Conservation (phyloP, 2,888 invertebrate genomes). For the Drosophila dives region DNA sequence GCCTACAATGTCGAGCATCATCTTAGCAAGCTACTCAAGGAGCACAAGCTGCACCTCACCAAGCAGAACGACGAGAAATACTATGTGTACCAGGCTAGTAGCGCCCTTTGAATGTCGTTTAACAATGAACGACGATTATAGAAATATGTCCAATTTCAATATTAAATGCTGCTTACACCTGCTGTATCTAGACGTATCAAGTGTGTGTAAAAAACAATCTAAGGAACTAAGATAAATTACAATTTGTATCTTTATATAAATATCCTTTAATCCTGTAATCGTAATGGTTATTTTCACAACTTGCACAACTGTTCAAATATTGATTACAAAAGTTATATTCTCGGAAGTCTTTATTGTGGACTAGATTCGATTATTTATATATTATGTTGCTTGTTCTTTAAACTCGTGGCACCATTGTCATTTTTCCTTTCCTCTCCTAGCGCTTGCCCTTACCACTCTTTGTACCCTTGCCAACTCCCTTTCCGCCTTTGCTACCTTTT, state of each 20-base stretch:
- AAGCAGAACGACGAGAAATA: slow-evolving; percentile 82
- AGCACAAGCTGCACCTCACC: slow-evolving; percentile 86
- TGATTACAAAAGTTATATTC: too few relatives aligned
- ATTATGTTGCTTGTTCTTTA: too few relatives aligned
- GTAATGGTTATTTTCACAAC: too few relatives aligned
- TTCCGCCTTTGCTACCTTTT: slow-evolving; percentile 59
- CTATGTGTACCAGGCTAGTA: slow-evolving; percentile 61
- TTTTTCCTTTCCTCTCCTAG: slow-evolving; percentile 2
- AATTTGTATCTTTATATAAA: neutral
- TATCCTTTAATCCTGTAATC: neutral
- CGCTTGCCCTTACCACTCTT: slow-evolving; percentile 49
- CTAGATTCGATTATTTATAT: too few relatives aligned
- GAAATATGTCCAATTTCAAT: neutral
- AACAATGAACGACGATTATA: neutral
- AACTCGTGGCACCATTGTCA: too few relatives aligned
- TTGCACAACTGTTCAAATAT: too few relatives aligned
- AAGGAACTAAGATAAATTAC: neutral
- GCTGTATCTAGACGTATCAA: too few relatives aligned
- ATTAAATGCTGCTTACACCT: neutral
- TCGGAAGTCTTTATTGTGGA: too few relatives aligned
- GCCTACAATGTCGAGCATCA: slow-evolving; percentile 95
- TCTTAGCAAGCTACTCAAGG: slow-evolving; percentile 93
- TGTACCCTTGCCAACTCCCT: slow-evolving; percentile 47
- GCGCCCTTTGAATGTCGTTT: slow-evolving; percentile 57
- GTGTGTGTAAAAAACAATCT: neutral